phyloP scores from a whole-genome alignment of 2,113 vertebrate genomes.

The Sporophila hypoxantha region DNA sequence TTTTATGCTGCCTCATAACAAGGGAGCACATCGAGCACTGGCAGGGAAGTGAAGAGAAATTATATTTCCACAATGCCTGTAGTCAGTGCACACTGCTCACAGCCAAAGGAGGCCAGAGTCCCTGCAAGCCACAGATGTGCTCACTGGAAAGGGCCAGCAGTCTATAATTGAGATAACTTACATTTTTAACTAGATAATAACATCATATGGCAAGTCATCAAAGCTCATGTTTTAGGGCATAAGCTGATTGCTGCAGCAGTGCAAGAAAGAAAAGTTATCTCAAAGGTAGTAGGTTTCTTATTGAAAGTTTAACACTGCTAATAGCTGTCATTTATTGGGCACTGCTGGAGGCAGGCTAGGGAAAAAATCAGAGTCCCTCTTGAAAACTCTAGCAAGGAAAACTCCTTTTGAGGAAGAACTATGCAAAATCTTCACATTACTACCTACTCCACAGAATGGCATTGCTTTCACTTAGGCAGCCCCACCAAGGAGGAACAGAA shows the following conservation, averaged over 20 bases:
- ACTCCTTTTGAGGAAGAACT: neutral
- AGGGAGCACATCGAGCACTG: neutral
- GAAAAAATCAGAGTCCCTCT: neutral
- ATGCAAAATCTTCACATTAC: neutral
- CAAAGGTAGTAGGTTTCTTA: neutral
- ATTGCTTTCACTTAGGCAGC: neutral
- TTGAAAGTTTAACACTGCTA: neutral
- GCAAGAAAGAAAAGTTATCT: neutral
- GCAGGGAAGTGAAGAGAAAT: constrained; percentile 13
- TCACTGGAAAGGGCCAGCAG: neutral
- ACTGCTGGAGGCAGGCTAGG: neutral
- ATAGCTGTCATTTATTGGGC: neutral
- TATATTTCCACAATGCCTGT: constrained; percentile 25
- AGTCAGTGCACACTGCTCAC: constrained; percentile 4
- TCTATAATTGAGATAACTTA: neutral
- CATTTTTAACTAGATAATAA: neutral
- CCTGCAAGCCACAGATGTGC: neutral
- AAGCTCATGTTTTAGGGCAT: neutral
- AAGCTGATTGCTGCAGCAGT: neutral
- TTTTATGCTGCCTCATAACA: constrained; percentile 44
- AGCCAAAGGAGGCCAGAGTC: neutral
- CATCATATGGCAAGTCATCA: neutral
- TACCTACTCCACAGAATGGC: neutral
- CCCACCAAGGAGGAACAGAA: neutral
- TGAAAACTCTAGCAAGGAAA: neutral